Evolutionary conservation across 2,888 invertebrate species (phyloP), one percentile per base, ranked within the genome.

Genomic region (Deroplatys truncata): DNA sequence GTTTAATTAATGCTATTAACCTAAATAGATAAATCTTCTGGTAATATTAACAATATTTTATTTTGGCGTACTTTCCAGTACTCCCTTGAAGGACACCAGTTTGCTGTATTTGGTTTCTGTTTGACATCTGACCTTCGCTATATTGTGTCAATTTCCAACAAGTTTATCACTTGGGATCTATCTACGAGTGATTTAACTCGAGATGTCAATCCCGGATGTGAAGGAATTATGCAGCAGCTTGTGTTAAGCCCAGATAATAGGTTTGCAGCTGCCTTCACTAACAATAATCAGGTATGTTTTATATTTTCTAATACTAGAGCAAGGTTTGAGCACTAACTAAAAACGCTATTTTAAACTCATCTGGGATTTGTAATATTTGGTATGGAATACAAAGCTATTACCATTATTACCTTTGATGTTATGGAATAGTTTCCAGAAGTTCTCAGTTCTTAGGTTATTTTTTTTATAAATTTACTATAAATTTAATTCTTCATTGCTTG

Each of bases 81-180:
- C 93, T 99, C 99, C 0, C 94, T 99, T 85, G 99, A 99, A 94
- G 99, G 99, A 0, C 99, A 99, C 93, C 98, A 98, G 92, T 99
- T 99, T 93, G 99, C 99, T 0, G 98, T 99, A 0, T 99, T 99
- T 93, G 98, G 97, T 1, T 98, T 98, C 93, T 96, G 97, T 20
- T 93, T 99, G 43, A 98, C 98, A 13, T 97, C 97, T 0, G 98
- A 99, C 93, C 97, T 96, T 92, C 96, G 98, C 43, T 98, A 98
- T 93, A 97, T 99, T 91, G 98, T 99, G 0, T 98, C 99, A 3
- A 98, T 99, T 92, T 99, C 99, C 4, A 99, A 99, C 92, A 96
- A 98, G 91, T 98, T 99, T 91, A 98, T 99, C 91, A 99, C 99
- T 72, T 99, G 99, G 97, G 99, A 99, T 94, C 93, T 99, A 49